Evolutionary conservation across 2,888 invertebrate genomes (phyloP), one percentile per base, ranked within the genome.

Genomic region (Nomada goodeniana): DNA sequence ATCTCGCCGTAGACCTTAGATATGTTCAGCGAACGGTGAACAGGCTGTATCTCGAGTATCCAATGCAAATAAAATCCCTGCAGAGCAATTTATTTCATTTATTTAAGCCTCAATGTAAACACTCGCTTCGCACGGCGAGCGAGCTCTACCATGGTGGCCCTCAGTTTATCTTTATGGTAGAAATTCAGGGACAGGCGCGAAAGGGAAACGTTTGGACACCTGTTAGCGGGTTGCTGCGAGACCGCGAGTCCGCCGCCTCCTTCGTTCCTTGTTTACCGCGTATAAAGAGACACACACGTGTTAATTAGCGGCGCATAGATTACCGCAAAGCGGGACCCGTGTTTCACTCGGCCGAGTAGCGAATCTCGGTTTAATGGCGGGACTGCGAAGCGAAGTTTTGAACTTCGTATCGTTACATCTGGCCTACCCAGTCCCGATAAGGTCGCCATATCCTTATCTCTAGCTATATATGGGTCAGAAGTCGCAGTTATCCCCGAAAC

Each of bases 1-100:
- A 20, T 67, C 69, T 26, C 53, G 75, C 76, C 82, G 44, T 26
- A 74, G 67, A 83, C 67, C 70, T 79, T 79, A 47, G 80, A 85
- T 76, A 80, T 20, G n/a, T 55, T 26, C 72, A 10, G 44, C 18
- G 70, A 23, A 29, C 29, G 18, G 2, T 23, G 57, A 5, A 13
- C 23, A 1, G 10, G 10, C 4, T 10, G 29, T 9, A 59, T 13
- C 7, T 18, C 29, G 3, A 5, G 26, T 57, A 20, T 20, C 11
- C 2, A 11, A 26, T 15, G 20, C 11, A 47, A 47, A 15, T 13
- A 47, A 13, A 15, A 47, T 47, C 47, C 2, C 11, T 2, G 47
- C 15, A 47, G 15, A 47, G 47, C 15, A 13, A 47, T 47, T 36
- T 36, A 36, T 36, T 36, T 36, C 36, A 36, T 36, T 36, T 7